A percentile compares a stretch with the other conserved stretches of the same genome.
These are phyloP conservation scores for Sphinx pinastri DNA, from an alignment of 2,888 invertebrate species.

Conservation along the genomic window DNA sequence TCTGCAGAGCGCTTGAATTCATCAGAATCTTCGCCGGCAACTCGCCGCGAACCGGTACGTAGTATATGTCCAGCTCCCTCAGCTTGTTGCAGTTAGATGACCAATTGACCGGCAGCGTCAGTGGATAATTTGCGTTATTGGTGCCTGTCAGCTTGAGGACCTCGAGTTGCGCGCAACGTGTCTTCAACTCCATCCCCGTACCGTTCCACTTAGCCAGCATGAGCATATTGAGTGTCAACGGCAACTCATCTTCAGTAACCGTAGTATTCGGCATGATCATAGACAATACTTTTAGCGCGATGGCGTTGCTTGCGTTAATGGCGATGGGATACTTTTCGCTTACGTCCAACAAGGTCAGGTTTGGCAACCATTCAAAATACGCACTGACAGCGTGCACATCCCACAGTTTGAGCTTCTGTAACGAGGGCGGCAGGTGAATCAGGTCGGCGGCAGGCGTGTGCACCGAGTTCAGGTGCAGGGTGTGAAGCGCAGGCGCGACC, in stretches of 20 bases:
- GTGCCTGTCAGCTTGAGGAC: conserved; percentile 12
- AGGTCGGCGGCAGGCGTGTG: conserved; percentile 27
- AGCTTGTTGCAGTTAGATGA: conserved; percentile 33
- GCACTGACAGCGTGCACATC: background rate
- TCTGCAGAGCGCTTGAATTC: conserved; percentile 27
- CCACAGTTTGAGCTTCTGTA: conserved; percentile 32
- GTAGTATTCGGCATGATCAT: background rate
- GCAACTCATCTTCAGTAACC: conserved; percentile 26
- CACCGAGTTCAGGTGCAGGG: conserved; percentile 22
- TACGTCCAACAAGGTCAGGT: background rate
- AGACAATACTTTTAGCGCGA: background rate
- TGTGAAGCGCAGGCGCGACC: conserved; percentile 29
- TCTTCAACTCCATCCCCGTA: background rate
- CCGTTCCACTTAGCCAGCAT: background rate
- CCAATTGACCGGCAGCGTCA: conserved; percentile 34
- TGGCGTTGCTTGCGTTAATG: background rate
- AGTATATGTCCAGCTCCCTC: conserved; percentile 1
- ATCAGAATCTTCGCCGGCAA: conserved; percentile 30
- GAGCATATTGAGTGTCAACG: background rate
- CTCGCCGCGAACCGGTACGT: conserved; percentile 27
- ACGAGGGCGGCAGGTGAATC: conserved; percentile 32
- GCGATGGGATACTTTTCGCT: background rate
- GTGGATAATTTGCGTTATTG: background rate
- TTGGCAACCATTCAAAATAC: background rate
- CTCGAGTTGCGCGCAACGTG: conserved; percentile 27